Base-by-base conservation (phyloP, 2,888 invertebrate species). In the Scelioninae gen. 1 region DNA sequence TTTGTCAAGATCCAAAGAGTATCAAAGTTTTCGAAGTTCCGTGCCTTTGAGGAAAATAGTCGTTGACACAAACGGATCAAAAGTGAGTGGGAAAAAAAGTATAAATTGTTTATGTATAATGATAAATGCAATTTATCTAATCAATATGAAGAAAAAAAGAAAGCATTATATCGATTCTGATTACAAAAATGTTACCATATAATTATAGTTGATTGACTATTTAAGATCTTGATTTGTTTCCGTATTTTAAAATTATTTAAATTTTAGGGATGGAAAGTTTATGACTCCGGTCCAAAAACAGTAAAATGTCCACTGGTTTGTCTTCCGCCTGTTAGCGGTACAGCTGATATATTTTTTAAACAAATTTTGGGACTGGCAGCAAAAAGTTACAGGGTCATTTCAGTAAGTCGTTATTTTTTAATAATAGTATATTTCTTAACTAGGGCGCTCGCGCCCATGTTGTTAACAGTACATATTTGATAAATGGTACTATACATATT, bases 251-350 rank as follows among this genome's bases (percentile, higher is more conserved):
- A 74, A 51, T n/a, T 53, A 47, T 56, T 85, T 29, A n/a, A n/a
- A n/a, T 92, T 92, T 49, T 87, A 96, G 96, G 95, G 95, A 85
- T 98, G 98, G 98, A 95, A 95, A 90, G 93, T 97, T 81, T 98
- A 97, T 91, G 98, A 98, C 91, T 96, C 97, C 75, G 97, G 97
- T 32, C 97, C 98, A 8, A 95, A 95, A 91, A 94, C 94, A 65
- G 95, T 97, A 0, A 94, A 93, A 79, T 96, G 96, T 87, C 98
- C 98, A 0, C 89, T 98, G 45, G 93, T 98, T 86, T 98, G 97
- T 93, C 93, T 98, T 85, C 97, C 97, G 8, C 97, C 98, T 23
- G 97, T 97, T 2, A 97, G 97, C 85, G 97, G 98, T 2, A 96
- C 97, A 10, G 97, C 97, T 8, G 98, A 98, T 93, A 94, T 97